Evolutionary conservation across 2,888 invertebrate species (phyloP), one percentile per base, ranked within the genome.

Genomic region (Helobdella robusta): DNA sequence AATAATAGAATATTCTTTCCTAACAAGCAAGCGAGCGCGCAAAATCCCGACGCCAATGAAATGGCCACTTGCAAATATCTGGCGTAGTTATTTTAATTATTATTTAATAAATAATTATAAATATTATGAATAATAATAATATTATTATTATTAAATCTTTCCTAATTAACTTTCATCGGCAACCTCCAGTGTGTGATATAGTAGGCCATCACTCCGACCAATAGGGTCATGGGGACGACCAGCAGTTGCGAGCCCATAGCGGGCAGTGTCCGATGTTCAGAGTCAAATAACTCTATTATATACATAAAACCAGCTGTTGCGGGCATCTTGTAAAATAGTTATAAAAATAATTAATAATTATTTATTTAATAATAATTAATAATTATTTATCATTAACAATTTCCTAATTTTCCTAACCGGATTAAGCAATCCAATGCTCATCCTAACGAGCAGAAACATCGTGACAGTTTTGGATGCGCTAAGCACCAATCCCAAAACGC

Each of bases 281-380:
- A 64, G 56, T 70, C 69, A 62, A 70, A 70, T 8, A 70, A 32
- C 48, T 70, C 70, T 64, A 70, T 59, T 35, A 66, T 23, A 23
- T 67, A 30, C 25, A 65, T 63, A 23, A 46, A 23, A 8, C 69
- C 70, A 4, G 69, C 59, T 18, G 44, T 62, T 30, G 61, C n/a
- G 36, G n/a, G 15, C n/a, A 44, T 32, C 67, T 67, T 28, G 6
- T 59, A 59, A 59, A 20, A 36, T 4, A 6, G 5, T 56, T 4
- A 56, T 20, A 56, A 3, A n/a, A 30, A n/a, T 2, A 6, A 56
- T 56, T 20, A 23, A 11, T 28, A 30, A n/a, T 61, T 48, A 18
- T 6, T 30, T 32, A 30, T 11, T 28, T 28, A 23, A 58, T 32
- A 30, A 58, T 58, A 8, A 58, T 20, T 28, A 8, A 15, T 20